phyloP scores from a whole-genome alignment of 2,888 invertebrate species.

The Aradus depressus region DNA sequence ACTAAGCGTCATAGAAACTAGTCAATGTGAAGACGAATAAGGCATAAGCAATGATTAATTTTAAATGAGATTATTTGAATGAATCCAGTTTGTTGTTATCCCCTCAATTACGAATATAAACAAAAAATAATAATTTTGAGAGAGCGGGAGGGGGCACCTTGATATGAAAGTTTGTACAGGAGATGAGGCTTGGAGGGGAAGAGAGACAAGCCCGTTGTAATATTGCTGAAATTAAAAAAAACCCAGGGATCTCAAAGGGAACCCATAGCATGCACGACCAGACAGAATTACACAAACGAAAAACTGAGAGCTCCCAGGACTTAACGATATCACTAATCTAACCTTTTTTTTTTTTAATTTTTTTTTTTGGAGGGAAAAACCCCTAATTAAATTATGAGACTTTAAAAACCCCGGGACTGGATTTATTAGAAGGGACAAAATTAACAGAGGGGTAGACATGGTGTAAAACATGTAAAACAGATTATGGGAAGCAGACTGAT shows the following conservation, averaged over 20 bases:
- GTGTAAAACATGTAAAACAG: conserved; percentile 26
- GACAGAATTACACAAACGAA: conserved; percentile 14
- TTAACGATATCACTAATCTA: conserved; percentile 11
- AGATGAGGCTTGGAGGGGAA: not conserved
- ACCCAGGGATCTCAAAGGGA: conserved; percentile 12
- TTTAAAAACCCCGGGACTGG: conserved; percentile 1
- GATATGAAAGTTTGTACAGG: conserved; percentile 4
- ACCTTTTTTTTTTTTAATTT: conserved; percentile 8
- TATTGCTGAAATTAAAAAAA: conserved; percentile 13
- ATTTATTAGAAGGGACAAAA: conserved; percentile 9
- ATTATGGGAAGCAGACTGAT: conserved; percentile 19
- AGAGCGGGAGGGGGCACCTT: not conserved
- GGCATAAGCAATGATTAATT: no score
- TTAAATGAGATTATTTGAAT: no score
- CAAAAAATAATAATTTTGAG: not conserved
- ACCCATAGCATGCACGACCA: conserved; percentile 8
- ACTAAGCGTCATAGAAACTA: no score
- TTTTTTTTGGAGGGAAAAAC: conserved; percentile 1
- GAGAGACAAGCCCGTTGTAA: not conserved
- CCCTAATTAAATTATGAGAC: conserved; percentile 10
- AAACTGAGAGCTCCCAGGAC: not conserved
- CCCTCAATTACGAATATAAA: no score
- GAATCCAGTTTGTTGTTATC: no score
- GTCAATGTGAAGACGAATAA: no score
- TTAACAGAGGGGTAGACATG: conserved; percentile 5